A percentile compares a stretch with the other conserved stretches of the same genome.
phyloP scores from a whole-genome alignment of 1,140 invertebrate genomes.

The Cotesia typhae region DNA sequence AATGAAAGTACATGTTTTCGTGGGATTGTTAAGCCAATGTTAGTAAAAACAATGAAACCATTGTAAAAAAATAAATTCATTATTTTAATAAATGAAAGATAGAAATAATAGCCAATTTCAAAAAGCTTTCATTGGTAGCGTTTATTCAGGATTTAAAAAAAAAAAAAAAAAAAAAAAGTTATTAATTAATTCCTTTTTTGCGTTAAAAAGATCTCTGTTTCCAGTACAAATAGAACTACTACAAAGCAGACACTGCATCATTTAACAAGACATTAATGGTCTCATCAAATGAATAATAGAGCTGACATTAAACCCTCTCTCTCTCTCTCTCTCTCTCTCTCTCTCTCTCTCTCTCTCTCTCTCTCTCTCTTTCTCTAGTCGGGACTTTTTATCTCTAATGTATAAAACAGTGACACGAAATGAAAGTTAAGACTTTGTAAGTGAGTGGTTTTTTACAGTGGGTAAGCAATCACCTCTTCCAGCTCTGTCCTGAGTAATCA shows the following conservation, averaged over 20 bases:
- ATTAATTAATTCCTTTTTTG: too few species aligned
- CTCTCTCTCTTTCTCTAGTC: conserved; percentile 15
- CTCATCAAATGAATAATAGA: conserved; percentile 24
- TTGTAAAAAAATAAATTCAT: not conserved
- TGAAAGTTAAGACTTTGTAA: not conserved
- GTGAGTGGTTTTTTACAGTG: too few species aligned
- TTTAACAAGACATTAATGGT: conserved; percentile 24
- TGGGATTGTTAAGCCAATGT: too few species aligned
- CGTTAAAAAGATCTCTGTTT: too few species aligned
- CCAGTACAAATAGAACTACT: not conserved
- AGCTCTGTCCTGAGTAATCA: conserved; percentile 12
- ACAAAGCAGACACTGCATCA: not conserved
- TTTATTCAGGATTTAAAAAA: too few species aligned
- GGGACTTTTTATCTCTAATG: not conserved
- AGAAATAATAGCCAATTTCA: not conserved
- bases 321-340: conserved; percentile 12
- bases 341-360: not conserved
- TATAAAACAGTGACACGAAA: not conserved
- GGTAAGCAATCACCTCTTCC: not conserved
- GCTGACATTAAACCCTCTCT: not conserved
- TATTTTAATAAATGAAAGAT: not conserved
- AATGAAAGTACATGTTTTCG: too few species aligned
- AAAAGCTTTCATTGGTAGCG: too few species aligned
- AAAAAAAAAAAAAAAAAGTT: too few species aligned
- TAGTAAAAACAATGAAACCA: too few species aligned